phyloP scores from a whole-genome alignment of 1,140 invertebrate species.

The Leptinotarsa defecta region DNA sequence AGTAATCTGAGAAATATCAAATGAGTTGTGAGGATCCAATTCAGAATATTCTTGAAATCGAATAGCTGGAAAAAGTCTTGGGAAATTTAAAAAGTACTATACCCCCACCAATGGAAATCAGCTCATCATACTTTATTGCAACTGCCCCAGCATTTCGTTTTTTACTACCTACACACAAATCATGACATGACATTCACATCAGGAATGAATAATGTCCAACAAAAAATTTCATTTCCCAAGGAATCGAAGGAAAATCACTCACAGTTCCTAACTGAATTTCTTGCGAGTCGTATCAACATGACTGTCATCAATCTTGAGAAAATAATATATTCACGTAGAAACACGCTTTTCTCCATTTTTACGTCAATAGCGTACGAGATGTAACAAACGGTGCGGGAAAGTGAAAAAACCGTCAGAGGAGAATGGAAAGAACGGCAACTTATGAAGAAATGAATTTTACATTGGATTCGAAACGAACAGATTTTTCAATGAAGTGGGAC shows the following conservation, averaged over 20 bases:
- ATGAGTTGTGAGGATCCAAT: no score
- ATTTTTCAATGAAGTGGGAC: no score
- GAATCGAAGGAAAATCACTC: conserved; percentile 17
- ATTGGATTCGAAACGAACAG: no score
- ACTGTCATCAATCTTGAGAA: conserved; percentile 16
- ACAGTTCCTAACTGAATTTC: conserved; percentile 11
- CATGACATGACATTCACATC: conserved; percentile 4
- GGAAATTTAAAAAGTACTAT: no score
- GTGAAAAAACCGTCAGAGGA: no score
- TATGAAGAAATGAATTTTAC: no score
- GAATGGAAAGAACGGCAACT: no score
- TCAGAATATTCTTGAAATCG: no score
- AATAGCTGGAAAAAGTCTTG: no score
- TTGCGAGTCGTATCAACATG: conserved; percentile 14
- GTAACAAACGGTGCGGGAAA: background rate
- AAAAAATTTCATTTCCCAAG: background rate
- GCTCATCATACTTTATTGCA: background rate
- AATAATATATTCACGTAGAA: conserved; percentile 17
- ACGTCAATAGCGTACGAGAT: background rate
- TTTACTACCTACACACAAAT: background rate
- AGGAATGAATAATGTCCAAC: conserved; percentile 9
- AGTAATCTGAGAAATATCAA: no score
- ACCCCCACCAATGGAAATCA: no score
- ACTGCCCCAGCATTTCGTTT: background rate
- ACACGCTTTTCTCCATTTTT: conserved; percentile 11